Evolutionary conservation across 92 coral and sea anemone species (phyloP), one percentile per base, ranked within the genome.

Genomic region (Zoanthus gigantus): DNA sequence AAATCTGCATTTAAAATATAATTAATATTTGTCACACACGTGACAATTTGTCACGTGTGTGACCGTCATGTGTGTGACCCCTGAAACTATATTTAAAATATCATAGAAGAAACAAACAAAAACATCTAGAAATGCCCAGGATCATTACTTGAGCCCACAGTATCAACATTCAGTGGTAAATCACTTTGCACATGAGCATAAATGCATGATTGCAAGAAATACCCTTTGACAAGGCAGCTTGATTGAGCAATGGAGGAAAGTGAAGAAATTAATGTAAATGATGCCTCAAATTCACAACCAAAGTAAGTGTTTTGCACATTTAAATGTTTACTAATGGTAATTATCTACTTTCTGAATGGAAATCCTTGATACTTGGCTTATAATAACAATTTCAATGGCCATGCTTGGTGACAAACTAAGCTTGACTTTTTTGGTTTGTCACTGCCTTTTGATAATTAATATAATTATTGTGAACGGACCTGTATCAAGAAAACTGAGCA

Each of bases 101-200:
- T 15, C 54, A 28, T 69, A 52, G n/a, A 61, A 82, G 60, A 57
- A 63, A 61, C 71, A 34, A 16, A 29, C 47, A 29, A 54, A 60
- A 82, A 50, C 86, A 52, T 17, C 69, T 31, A 58, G 52, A 50
- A n/a, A n/a, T 48, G 73, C 58, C 30, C 76, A 61, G 30, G 73
- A 82, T 42, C 42, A 30, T n/a, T 47, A 32, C 58, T 63, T 82
- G 77, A 82, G 86, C 86, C 86, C 86, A 82, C 86, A 82, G 45
- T 66, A 34, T 37, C 60, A 61, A 31, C 48, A 30, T 28, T 63
- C 75, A 82, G 86, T 60, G 86, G 86, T 82, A 82, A 82, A 82
- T 82, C 77, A 82, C 77, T 79, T 82, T 82, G 73, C 74, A 82
- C 86, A 82, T 37, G 86, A 82, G 86, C 75, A 66, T 61, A 61